phyloP scores from a whole-genome alignment of 1,140 invertebrate genomes.

The Eueides isabella region DNA sequence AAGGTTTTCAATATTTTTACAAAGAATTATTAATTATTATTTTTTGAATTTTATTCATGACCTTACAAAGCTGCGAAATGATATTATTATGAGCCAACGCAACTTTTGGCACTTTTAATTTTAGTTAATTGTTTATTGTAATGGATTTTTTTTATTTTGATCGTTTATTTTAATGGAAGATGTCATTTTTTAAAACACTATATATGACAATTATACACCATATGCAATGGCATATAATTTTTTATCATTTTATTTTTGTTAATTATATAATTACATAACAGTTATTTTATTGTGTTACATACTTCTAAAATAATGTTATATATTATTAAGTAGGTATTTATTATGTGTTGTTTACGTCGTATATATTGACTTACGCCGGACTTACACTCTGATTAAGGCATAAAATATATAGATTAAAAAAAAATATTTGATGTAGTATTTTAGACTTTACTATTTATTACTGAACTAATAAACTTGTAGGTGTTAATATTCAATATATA shows the following conservation, averaged over 20 bases:
- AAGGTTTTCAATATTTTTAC: no score
- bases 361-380: neutral
- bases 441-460: neutral
- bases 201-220: neutral
- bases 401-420: conserved; percentile 8
- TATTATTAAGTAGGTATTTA: no score
- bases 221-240: neutral
- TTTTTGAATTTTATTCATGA: no score
- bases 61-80: neutral
- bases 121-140: neutral
- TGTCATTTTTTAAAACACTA: neutral
- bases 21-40: no score
- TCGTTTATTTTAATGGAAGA: no score
- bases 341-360: no score
- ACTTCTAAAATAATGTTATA: no score
- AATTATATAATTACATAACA: neutral
- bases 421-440: neutral
- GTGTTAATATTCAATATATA: neutral
- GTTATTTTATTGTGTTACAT: neutral
- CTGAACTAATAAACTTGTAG: neutral
- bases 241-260: neutral
- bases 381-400: neutral
- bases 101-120: neutral
- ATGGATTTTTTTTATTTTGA: neutral
- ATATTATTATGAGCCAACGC: neutral